Evolutionary conservation across 2,113 vertebrate genomes (phyloP).

Genomic region (Prietella phreatophila): DNA sequence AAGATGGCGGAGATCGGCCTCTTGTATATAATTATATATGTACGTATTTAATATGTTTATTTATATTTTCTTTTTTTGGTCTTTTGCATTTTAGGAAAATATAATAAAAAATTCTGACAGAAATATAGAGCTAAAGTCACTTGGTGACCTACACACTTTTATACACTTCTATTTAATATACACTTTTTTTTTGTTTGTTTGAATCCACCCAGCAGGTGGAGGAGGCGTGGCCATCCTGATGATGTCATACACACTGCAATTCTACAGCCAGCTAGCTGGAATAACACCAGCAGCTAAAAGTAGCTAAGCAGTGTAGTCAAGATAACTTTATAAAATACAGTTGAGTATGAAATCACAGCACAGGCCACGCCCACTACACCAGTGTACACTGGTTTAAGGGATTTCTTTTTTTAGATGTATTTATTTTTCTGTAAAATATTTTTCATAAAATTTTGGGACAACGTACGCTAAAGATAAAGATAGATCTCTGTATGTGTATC

Average conservation of each 20-base stretch:
- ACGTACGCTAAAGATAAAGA: constrained; percentile 26
- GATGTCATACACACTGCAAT: constrained; percentile 15
- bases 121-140: constrained; percentile 84
- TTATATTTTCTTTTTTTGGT: constrained; percentile 57
- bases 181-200: constrained; percentile 30
- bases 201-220: background rate
- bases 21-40: constrained; percentile 24
- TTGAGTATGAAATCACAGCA: background rate
- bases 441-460: constrained; percentile 66
- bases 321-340: background rate
- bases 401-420: background rate
- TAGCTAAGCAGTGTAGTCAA: background rate
- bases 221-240: constrained; percentile 46
- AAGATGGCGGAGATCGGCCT: constrained; percentile 75
- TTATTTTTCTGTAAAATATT: background rate
- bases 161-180: constrained; percentile 62
- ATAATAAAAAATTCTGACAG: constrained; percentile 93
- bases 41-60: constrained; percentile 17
- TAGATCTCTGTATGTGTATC: background rate
- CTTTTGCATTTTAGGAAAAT: constrained; percentile 90
- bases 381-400: background rate
- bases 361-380: background rate
- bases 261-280: background rate
- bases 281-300: background rate
- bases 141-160: constrained; percentile 67